These are phyloP conservation scores for Plodia interpunctella DNA, from an alignment of 1,140 invertebrate species.

Conservation along the genomic window DNA sequence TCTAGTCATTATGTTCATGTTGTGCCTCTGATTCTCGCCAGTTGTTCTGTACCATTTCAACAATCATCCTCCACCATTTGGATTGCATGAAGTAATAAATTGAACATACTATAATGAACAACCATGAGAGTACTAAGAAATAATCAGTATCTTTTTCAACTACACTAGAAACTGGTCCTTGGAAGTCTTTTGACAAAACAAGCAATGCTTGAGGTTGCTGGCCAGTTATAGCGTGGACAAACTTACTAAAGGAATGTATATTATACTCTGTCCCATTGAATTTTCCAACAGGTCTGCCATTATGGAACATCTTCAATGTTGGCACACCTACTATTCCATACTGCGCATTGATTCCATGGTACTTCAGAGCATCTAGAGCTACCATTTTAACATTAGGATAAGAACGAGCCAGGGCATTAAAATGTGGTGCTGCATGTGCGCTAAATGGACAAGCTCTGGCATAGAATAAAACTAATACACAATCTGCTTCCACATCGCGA, in stretches of 20 bases:
- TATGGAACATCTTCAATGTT: conserved; percentile 94
- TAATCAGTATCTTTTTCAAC: conserved; percentile 88
- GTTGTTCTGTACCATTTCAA: conserved; percentile 90
- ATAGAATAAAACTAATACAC: conserved; percentile 92
- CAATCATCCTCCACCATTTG: conserved; percentile 86
- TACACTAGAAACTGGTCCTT: conserved; percentile 86
- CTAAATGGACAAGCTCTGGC: conserved; percentile 94
- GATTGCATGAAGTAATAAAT: conserved; percentile 88
- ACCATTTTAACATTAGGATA: conserved; percentile 93
- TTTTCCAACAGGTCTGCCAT: conserved; percentile 90
- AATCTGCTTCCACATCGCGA: conserved; percentile 76
- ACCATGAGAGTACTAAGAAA: conserved; percentile 89
- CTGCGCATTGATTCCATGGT: conserved; percentile 92
- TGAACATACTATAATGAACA: conserved; percentile 88
- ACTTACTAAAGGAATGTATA: conserved; percentile 87
- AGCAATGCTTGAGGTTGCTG: conserved; percentile 79
- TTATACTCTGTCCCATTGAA: conserved; percentile 92
- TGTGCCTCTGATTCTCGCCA: conserved; percentile 95
- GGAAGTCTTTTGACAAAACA: conserved; percentile 87
- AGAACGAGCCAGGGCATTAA: conserved; percentile 90
- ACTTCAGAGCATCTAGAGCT: conserved; percentile 92
- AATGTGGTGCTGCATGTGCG: conserved; percentile 91
- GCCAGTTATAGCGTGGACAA: conserved; percentile 89
- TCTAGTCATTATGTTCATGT: conserved; percentile 87
- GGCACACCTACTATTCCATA: conserved; percentile 97